Base-by-base conservation (phyloP, 2,888 invertebrate genomes). In the Ormyrus labotus region DNA sequence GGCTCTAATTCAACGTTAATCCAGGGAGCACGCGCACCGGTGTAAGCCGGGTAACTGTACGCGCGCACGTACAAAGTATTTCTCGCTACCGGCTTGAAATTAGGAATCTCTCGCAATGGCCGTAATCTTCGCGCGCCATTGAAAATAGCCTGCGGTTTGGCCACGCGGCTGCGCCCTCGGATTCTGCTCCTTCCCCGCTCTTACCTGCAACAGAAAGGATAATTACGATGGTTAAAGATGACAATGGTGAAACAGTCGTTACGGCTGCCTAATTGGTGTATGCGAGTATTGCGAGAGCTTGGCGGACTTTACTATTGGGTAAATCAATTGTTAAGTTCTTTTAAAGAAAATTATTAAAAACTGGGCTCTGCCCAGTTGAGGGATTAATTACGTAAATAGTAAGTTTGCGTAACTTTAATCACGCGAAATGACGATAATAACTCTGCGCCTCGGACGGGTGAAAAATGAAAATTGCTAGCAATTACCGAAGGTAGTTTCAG, bases 161-260 rank as follows among this genome's bases (percentile, higher is more conserved):
- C 55, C 34, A 61, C 9, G 47, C 64, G 45, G 34, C n/a, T 47
- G 45, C 55, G 55, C 48, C 68, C 60, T 34, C 60, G 60, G 60
- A 13, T 51, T 6, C 60, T 63, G 6, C 11, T 47, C 19, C 19
- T 47, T 51, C 45, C 8, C 8, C 57, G 72, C 68, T 34, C 81
- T 81, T 81, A 81, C 81, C 81, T 81, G 81, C 68, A 81, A 81
- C 81, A 80, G 67, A 77, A 81, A 73, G 72, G 68, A 70, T 81
- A 81, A 81, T 81, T 81, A 64, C 67, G 13, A 64, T 72, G 72
- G 73, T 81, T 81, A 81, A 64, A 19, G 19, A 76, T 69, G 77
- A 77, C 81, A 80, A 80, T 80, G 77, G 73, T 64, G 73, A 77
- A 77, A 81, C 77, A 69, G 77, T 77, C 58, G 45, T 80, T 80